These are phyloP conservation scores for Proterorhinus semilunaris DNA, from an alignment of 2,113 vertebrate species.

Conservation along the genomic window DNA sequence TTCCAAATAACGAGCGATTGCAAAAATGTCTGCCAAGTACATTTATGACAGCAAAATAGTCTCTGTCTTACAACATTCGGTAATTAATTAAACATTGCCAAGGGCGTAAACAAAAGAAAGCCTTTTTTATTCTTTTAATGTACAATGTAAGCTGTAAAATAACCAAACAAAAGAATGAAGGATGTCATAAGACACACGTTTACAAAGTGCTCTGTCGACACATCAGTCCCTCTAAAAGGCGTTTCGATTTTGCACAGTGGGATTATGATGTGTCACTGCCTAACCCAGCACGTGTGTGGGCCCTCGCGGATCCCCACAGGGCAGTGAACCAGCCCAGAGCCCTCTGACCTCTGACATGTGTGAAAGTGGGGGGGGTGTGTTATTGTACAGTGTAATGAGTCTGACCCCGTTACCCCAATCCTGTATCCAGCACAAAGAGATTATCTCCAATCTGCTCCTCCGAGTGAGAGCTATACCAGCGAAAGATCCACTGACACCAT, in stretches of 20 bases:
- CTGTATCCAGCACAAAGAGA: conserved; percentile 31
- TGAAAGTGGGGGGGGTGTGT: background rate
- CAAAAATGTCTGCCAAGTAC: too few species aligned
- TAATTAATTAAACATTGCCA: too few species aligned
- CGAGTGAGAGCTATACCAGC: background rate
- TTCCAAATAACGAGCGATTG: too few species aligned
- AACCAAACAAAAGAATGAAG: too few species aligned
- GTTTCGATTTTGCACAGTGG: background rate
- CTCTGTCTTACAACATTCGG: too few species aligned
- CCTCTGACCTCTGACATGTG: conserved; percentile 36
- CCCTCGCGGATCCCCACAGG: conserved; percentile 19
- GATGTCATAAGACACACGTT: too few species aligned
- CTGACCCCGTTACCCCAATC: conserved; percentile 68
- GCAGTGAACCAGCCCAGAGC: conserved; percentile 28
- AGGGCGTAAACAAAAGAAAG: too few species aligned
- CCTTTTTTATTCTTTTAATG: too few species aligned
- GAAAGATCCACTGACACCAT: background rate
- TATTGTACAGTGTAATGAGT: conserved; percentile 22
- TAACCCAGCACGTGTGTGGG: background rate
- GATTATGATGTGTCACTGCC: background rate
- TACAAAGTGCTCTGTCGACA: background rate
- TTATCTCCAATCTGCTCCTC: conserved; percentile 11
- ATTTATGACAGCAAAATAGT: too few species aligned
- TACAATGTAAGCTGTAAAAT: too few species aligned
- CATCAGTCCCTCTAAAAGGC: background rate